Evolutionary conservation across 1,140 invertebrate species (phyloP), one percentile per base, ranked within the genome.

Genomic region (Nylanderia fulva): DNA sequence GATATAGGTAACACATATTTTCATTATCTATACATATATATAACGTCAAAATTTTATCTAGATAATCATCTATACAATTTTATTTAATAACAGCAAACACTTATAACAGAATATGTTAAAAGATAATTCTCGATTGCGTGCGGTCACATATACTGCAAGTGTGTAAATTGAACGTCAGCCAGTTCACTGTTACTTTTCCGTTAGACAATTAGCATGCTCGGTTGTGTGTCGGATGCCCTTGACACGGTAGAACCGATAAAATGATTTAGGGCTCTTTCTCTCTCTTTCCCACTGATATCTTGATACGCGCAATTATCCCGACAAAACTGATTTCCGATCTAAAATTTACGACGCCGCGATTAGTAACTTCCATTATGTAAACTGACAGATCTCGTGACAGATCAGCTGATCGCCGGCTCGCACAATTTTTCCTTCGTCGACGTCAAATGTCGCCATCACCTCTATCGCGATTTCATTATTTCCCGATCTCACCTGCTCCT

Each of bases 181-280:
- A 21, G 36, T 80, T 71, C 77, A 71, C 64, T 80, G 77, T 82
- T 82, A 82, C 39, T 54, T 82, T 82, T 58, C 66, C 77, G 77
- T 82, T 82, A 82, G 66, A 21, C 66, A 72, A 82, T 82, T 82
- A 82, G 52, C 36, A 72, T 71, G 52, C 21, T 82, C 71, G 27
- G 18, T 48, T n/a, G n/a, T n/a, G n/a, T 68, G 63, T 39, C 33
- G 27, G 24, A 45, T 36, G 52, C 52, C 52, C 77, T 71, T 80
- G 77, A 80, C 77, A 71, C 27, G 21, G 36, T 33, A 39, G 54
- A 72, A 24, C n/a, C 69, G 27, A 72, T 54, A 21, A 66, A 24
- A 2, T 15, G 52, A 42, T 72, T 36, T 82, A 42, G 36, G 64
- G 3, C 11, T 29, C 3, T 33, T 3, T 33, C 29, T 33, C 29